Base-by-base conservation (phyloP, 2,797 vertebrate genomes). In the Microtus obscurus region DNA sequence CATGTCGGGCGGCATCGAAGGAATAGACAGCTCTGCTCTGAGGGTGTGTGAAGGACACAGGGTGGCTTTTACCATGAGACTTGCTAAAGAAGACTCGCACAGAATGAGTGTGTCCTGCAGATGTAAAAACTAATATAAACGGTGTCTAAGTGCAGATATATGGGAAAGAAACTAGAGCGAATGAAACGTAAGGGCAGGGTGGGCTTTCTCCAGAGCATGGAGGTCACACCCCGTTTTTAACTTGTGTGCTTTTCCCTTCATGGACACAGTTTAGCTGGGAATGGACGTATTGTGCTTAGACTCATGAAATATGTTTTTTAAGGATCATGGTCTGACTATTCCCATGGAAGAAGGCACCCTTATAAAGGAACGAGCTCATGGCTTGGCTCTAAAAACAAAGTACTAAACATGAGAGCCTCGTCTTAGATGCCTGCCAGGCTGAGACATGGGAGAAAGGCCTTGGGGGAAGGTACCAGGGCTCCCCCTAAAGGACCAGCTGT, bases 371-470 rank as follows among this genome's bases (percentile, higher is more conserved):
- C 2, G 5, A 79, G 71, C 45, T 17, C 3, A 1, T 25, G 34
- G 31, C 43, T 93, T 91, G 92, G 21, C 48, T 17, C 29, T 43
- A 48, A 53, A 90, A 9, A 29, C 27, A 83, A 79, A 31, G 56
- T 14, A 37, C 29, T n/a, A 83, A n/a, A 1, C 8, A 0, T 0
- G 16, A 63, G 16, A 56, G 27, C 16, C 82, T 79, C 29, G 7
- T 34, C 19, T 16, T 23, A n/a, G 34, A 9, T 4, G 6, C 11
- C 7, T 13, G 3, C 48, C 27, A 0, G 43, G 10, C 5, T 31
- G 37, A 53, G 71, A 34, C 1, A 0, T 2, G 1, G 19, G 43
- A 31, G 37, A 48, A 21, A 4, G 29, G 56, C 34, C 21, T 71
- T 3, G 1, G 53, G 43, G 13, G 23, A 29, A 59, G 61, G 51